Evolutionary conservation across 2,113 vertebrate species (phyloP), one percentile per base, ranked within the genome.

Genomic region (Vulpes ferrilata): DNA sequence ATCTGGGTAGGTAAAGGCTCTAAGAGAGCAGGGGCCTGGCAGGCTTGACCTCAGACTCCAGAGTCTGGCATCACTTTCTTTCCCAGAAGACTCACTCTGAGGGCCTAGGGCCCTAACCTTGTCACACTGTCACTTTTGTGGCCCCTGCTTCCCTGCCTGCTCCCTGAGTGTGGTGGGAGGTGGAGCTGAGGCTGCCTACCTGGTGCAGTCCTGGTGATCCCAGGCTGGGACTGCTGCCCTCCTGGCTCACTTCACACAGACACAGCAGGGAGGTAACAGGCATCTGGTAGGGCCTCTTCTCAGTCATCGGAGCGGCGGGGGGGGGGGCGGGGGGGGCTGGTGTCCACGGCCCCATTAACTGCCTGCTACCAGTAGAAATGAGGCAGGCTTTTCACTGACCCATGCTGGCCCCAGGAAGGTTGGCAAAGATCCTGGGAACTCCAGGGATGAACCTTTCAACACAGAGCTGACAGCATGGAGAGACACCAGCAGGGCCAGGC

Each of bases 11-110:
- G 30, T 8, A 20, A 27, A 59, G 73, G 57, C 57, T 11, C 0
- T 4, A 43, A 17, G 62, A 20, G 48, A 17, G n/a, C 82, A 74
- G 69, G 69, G 67, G 1, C 81, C 23, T 16, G 8, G 51, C 10
- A 15, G 48, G 25, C 9, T 62, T 0, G 2, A 15, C 19, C 73
- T 55, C 0, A 1, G 20, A 35, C 17, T 30, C 30, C 0, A 1
- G 60, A 27, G 17, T 27, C 1, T 11, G 30, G 91, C 20, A 10
- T 85, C 27, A 7, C 16, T 5, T 90, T 78, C 38, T 82, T 51
- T 74, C 67, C 91, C 67, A 20, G 83, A 51, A 80, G 87, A 48
- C 74, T 48, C 57, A 0, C 48, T 64, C 25, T 23, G 30, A 0
- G 15, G 20, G 73, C 16, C 25, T 11, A 20, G 71, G 55, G 13